Percentiles rank a stretch among this genome's conserved stretches.
These are phyloP conservation scores for Xanthia icteritia DNA, from an alignment of 2,888 invertebrate genomes.

Conservation along the genomic window DNA sequence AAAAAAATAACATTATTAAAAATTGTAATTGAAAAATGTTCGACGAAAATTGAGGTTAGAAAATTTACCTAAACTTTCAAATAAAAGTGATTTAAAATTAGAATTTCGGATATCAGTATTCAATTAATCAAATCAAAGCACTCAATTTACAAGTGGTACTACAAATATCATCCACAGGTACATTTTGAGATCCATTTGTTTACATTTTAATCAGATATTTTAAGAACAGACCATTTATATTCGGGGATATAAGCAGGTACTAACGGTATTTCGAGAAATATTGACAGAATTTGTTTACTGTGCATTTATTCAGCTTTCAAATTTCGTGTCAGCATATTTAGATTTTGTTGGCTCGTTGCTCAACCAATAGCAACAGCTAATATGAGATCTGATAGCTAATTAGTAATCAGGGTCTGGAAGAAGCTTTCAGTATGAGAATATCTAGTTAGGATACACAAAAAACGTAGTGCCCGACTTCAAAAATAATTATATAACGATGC, in stretches of 20 bases:
- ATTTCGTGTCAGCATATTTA: neutral
- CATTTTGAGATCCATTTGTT: neutral
- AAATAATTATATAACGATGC: neutral
- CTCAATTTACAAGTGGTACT: too few species aligned
- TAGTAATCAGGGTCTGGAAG: neutral
- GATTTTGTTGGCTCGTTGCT: neutral
- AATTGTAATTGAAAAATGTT: neutral
- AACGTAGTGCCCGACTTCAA: neutral
- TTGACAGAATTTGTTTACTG: too few species aligned
- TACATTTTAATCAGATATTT: neutral
- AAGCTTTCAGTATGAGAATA: neutral
- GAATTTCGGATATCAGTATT: neutral
- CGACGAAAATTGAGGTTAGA: neutral
- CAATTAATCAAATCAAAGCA: neutral
- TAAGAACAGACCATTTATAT: neutral
- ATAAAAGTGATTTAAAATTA: neutral
- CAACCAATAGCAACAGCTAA: neutral
- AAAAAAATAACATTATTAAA: neutral
- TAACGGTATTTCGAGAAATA: neutral
- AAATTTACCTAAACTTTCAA: too few species aligned
- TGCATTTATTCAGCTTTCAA: neutral
- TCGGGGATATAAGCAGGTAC: neutral
- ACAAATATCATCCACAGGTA: neutral
- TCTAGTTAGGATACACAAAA: neutral
- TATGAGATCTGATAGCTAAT: neutral